Evolutionary conservation across 2,888 invertebrate genomes (phyloP).

Genomic region (Drosophila mimica): DNA sequence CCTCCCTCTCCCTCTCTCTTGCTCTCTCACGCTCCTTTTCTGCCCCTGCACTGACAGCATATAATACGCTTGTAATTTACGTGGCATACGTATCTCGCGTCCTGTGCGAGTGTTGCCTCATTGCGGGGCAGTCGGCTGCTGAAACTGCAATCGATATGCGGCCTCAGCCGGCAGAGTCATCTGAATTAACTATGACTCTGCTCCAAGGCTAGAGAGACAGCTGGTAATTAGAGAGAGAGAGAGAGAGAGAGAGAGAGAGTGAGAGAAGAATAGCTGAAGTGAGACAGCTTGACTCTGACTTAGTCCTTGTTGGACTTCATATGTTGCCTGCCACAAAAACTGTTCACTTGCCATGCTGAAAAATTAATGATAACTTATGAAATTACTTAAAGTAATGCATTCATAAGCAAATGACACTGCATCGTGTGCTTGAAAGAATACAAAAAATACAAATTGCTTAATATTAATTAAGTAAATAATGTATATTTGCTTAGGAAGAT

Average conservation of each 20-base stretch:
- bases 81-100: slow-evolving; percentile 65
- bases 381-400: slow-evolving; percentile 47
- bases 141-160: slow-evolving; percentile 70
- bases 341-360: slow-evolving; percentile 35
- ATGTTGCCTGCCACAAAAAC: slow-evolving; percentile 28
- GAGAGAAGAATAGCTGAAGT: neutral
- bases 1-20: neutral
- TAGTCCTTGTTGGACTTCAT: slow-evolving; percentile 3
- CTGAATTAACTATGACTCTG: slow-evolving; percentile 70
- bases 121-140: slow-evolving; percentile 58
- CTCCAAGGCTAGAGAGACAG: slow-evolving; percentile 10
- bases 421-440: slow-evolving; percentile 13
- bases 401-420: slow-evolving; percentile 32
- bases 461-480: neutral
- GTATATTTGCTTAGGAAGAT: neutral
- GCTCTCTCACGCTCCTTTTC: neutral
- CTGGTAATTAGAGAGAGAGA: neutral
- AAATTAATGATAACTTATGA: slow-evolving; percentile 51
- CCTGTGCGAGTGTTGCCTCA: slow-evolving; percentile 60
- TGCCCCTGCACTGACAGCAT: slow-evolving; percentile 44
- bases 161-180: slow-evolving; percentile 33
- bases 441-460: neutral
- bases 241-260: neutral
- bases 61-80: slow-evolving; percentile 74
- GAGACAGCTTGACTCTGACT: slow-evolving; percentile 1